Percentiles rank a stretch among this genome's conserved stretches.
These are phyloP conservation scores for Cheilosia pagana DNA, from an alignment of 2,888 invertebrate genomes.

Conservation along the genomic window DNA sequence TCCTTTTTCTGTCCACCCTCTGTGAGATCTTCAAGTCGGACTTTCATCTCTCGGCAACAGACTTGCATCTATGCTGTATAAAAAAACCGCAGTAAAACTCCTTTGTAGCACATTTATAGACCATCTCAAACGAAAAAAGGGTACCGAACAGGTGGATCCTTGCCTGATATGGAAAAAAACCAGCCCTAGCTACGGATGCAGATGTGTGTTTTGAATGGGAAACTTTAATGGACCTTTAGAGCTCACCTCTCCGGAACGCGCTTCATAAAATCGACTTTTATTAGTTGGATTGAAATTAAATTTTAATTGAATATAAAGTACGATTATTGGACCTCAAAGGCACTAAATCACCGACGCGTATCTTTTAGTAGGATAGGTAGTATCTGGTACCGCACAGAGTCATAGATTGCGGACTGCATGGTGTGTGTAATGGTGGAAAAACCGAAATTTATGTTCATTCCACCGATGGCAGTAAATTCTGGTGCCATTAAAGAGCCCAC, in stretches of 20 bases:
- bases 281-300: constrained; percentile 66
- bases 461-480: constrained; percentile 45
- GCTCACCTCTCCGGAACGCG: constrained; percentile 13
- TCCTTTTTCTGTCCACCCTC: neutral
- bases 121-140: constrained; percentile 3
- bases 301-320: constrained; percentile 70
- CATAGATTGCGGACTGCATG: constrained; percentile 25
- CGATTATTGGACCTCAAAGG: constrained; percentile 67
- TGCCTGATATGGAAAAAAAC: neutral
- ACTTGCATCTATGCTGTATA: constrained; percentile 8
- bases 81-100: neutral
- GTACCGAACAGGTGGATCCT: constrained; percentile 57
- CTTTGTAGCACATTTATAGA: no score
- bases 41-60: constrained; percentile 32
- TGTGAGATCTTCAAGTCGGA: constrained; percentile 20
- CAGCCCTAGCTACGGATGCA: neutral
- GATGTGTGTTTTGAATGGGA: constrained; percentile 12
- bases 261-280: constrained; percentile 68
- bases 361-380: constrained; percentile 13
- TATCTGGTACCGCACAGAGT: constrained; percentile 14
- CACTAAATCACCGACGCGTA: constrained; percentile 48
- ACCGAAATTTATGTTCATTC: constrained; percentile 50
- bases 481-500: constrained; percentile 59
- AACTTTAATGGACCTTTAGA: constrained; percentile 45
- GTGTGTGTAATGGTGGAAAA: neutral